phyloP scores from a whole-genome alignment of 2,797 vertebrate genomes.

The Muscicapa striata region DNA sequence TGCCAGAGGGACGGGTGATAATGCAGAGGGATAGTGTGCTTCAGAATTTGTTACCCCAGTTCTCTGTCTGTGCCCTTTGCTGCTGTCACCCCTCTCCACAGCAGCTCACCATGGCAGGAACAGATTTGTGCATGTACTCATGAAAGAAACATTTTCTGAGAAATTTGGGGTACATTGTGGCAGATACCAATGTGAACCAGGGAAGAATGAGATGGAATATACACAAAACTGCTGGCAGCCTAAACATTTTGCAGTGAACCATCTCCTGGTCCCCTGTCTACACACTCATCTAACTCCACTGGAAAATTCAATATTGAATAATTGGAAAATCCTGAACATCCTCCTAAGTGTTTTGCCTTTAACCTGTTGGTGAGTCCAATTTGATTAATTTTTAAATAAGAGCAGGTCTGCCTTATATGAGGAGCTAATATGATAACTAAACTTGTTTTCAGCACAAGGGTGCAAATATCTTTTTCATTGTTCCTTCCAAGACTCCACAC shows the following conservation, averaged over 20 bases:
- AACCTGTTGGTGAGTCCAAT: slow-evolving; percentile 12
- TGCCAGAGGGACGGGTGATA: background rate
- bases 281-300: background rate
- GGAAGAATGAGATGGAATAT: background rate
- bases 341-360: background rate
- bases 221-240: background rate
- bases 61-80: background rate
- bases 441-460: slow-evolving; percentile 67
- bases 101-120: background rate
- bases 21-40: background rate
- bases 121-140: background rate
- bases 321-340: background rate
- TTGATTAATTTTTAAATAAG: slow-evolving; percentile 67
- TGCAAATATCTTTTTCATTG: slow-evolving; percentile 61
- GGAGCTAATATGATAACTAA: slow-evolving; percentile 74
- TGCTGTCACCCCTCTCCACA: background rate
- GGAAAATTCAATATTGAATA: background rate
- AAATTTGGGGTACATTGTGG: background rate
- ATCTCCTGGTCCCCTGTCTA: background rate
- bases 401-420: slow-evolving; percentile 65
- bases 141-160: background rate
- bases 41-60: background rate
- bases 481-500: slow-evolving; percentile 25
- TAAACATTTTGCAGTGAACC: background rate
- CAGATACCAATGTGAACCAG: background rate